These are phyloP conservation scores for Etheostoma nigrum DNA, from an alignment of 2,797 vertebrate species.

Conservation along the genomic window DNA sequence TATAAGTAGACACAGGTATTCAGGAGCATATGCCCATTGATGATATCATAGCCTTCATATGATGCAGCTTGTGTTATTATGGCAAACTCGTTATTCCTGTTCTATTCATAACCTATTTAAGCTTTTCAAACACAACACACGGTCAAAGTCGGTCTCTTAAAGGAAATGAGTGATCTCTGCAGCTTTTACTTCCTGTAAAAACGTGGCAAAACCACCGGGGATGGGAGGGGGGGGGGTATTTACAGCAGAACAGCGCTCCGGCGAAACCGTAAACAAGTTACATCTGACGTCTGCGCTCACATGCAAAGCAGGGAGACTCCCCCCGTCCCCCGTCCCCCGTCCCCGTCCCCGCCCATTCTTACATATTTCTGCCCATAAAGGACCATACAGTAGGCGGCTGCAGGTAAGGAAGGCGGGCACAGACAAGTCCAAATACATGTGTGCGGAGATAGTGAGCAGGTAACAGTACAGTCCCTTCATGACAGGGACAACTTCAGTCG, in stretches of 20 bases:
- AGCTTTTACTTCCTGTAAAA: constrained; percentile 30
- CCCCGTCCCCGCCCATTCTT: neutral
- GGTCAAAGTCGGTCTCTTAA: neutral
- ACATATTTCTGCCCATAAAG: too few species aligned
- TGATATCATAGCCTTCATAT: neutral
- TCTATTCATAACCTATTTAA: too few species aligned
- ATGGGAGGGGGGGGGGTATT: too few species aligned
- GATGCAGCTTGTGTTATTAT: constrained; percentile 1
- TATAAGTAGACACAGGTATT: neutral
- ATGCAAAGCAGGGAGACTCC: neutral
- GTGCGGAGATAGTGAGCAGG: constrained; percentile 24
- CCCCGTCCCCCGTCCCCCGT: neutral
- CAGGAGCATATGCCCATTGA: neutral
- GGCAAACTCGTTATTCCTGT: neutral
- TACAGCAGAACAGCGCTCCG: neutral
- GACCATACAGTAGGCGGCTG: too few species aligned
- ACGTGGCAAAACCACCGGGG: neutral
- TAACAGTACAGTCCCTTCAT: neutral
- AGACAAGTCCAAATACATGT: constrained; percentile 24
- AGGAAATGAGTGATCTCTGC: constrained; percentile 20
- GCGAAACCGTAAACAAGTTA: constrained; percentile 54
- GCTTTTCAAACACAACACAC: too few species aligned
- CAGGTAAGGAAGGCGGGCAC: neutral
- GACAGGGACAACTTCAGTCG: accelerated
- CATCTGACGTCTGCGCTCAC: neutral